Evolutionary conservation across 2,888 invertebrate genomes (phyloP), one percentile per base, ranked within the genome.

Genomic region (Pammene aurita): DNA sequence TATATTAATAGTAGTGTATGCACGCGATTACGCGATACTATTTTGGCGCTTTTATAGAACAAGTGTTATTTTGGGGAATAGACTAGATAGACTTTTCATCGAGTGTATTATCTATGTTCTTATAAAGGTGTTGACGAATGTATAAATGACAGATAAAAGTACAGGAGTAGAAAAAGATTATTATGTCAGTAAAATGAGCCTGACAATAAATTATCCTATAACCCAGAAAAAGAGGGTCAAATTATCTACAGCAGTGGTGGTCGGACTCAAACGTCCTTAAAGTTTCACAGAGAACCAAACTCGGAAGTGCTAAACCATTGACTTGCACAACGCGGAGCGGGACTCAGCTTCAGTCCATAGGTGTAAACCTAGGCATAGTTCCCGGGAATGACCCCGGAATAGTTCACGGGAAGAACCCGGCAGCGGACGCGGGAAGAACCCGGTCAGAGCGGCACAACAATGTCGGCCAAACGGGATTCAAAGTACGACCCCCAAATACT

Each of bases 151-250:
- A n/a, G n/a, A n/a, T n/a, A n/a, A n/a, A n/a, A n/a, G n/a, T n/a
- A n/a, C n/a, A n/a, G n/a, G n/a, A n/a, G n/a, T n/a, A n/a, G n/a
- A n/a, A n/a, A n/a, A n/a, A n/a, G n/a, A n/a, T n/a, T n/a, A n/a
- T n/a, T n/a, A n/a, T n/a, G n/a, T n/a, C n/a, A n/a, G n/a, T n/a
- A n/a, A n/a, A n/a, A n/a, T n/a, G 26, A 26, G 26, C 26, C 26
- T 1, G 26, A 2, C 1, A 26, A 26, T 26, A 26, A 26, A n/a
- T n/a, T n/a, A n/a, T n/a, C n/a, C 26, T 44, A 13, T 26, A n/a
- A 5, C 9, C n/a, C n/a, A n/a, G n/a, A 38, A 67, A 67, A 55
- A 67, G 41, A 55, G 61, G 54, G 55, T 67, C 67, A 62, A 67
- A 61, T 35, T 16, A 60, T 46, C 67, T 67, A 67, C 56, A 52